Conservation (phyloP, 1,140 invertebrate species). For the Bombus sylvicola region DNA sequence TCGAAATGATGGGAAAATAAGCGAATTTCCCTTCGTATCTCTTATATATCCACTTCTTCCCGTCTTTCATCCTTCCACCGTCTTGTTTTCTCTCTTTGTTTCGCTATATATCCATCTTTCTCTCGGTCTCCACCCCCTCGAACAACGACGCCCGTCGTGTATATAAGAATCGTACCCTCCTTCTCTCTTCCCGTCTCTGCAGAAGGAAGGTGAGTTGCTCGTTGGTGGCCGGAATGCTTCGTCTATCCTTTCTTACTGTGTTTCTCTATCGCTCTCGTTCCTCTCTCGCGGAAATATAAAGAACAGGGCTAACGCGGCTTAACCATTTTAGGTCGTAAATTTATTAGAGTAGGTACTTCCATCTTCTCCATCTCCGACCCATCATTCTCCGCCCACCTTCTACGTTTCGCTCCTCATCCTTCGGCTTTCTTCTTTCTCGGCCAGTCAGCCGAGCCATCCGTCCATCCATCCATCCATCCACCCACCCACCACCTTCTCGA, state of each 20-base stretch:
- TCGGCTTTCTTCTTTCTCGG: constrained; percentile 23
- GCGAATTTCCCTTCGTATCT: constrained; percentile 79
- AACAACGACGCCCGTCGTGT: constrained; percentile 1
- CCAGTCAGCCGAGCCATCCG: not conserved
- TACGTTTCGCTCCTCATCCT: constrained; percentile 27
- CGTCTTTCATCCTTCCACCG: constrained; percentile 23
- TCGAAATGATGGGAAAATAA: constrained; percentile 81
- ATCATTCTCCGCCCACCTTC: constrained; percentile 39
- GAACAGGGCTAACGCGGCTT: constrained; percentile 82
- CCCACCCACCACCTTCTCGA: not conserved
- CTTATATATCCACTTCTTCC: constrained; percentile 69
- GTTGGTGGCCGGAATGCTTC: constrained; percentile 1
- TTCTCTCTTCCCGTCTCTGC: constrained; percentile 12
- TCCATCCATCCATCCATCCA: not conserved
- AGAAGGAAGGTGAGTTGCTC: not conserved
- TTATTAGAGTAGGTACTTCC: constrained; percentile 80
- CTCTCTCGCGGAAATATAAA: constrained; percentile 81
- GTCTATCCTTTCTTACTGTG: not conserved
- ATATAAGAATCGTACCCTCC: constrained; percentile 11
- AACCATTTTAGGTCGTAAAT: constrained; percentile 82
- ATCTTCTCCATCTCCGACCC: constrained; percentile 56
- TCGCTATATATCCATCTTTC: not conserved
- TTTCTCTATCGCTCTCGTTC: not conserved
- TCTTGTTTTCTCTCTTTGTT: constrained; percentile 15
- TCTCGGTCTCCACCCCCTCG: not conserved